Conservation (phyloP, 2,113 vertebrate species). For the Ctenomys sociabilis region DNA sequence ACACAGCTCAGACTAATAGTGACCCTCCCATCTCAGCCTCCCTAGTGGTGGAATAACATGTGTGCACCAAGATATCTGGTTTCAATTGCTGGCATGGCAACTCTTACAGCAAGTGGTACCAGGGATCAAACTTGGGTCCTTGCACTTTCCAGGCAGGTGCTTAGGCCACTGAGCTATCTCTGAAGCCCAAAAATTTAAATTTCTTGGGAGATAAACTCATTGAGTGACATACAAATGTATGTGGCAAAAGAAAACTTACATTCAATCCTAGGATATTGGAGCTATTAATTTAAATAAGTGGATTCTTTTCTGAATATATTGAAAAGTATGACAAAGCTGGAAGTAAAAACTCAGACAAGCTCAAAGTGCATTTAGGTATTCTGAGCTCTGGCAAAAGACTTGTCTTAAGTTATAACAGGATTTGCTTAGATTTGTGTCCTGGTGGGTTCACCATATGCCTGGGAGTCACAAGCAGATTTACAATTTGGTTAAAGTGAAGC, state of each 20-base stretch:
- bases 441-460: not conserved
- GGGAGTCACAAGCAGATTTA: slow-evolving; percentile 19
- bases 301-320: not conserved
- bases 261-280: not conserved
- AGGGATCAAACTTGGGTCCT: no score
- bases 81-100: no score
- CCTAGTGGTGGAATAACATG: no score
- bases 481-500: not conserved
- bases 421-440: not conserved
- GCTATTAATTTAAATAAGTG: not conserved
- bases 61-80: no score
- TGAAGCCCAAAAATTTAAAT: not conserved
- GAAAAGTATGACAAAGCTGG: not conserved
- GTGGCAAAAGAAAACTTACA: not conserved
- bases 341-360: not conserved
- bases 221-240: not conserved
- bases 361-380: not conserved
- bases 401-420: not conserved
- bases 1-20: no score
- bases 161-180: no score
- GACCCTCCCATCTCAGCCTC: no score
- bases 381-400: not conserved
- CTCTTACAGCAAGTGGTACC: no score
- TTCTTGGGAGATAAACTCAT: not conserved
- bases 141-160: no score